A percentile compares a stretch with the other conserved stretches of the same genome.
These are phyloP conservation scores for Polydrusus cervinus DNA, from an alignment of 2,888 invertebrate genomes.

Conservation along the genomic window DNA sequence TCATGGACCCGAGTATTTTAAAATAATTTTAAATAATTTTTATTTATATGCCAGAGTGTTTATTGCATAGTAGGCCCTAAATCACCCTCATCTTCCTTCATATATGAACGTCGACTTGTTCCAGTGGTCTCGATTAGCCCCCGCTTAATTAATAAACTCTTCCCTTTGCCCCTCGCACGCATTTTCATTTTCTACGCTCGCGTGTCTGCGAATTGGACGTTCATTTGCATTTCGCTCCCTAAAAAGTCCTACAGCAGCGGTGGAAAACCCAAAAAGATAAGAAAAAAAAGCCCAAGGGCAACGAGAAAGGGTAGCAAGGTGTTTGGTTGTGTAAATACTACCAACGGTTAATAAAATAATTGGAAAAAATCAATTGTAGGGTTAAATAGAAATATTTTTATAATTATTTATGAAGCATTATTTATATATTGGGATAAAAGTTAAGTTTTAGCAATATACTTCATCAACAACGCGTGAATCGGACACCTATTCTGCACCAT, in stretches of 20 bases:
- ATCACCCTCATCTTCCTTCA: slow-evolving; percentile 30
- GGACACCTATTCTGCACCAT: no score
- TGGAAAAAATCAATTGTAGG: neutral
- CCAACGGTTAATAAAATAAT: neutral
- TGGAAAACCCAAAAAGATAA: slow-evolving; percentile 27
- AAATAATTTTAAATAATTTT: neutral
- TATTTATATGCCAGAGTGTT: neutral
- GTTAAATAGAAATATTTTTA: neutral
- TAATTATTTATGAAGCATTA: no score
- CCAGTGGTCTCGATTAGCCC: slow-evolving; percentile 49
- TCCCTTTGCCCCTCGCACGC: slow-evolving; percentile 56
- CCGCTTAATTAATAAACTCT: slow-evolving; percentile 45
- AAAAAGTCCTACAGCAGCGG: slow-evolving; percentile 6
- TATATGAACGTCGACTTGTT: slow-evolving; percentile 44
- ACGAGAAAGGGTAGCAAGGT: slow-evolving; percentile 3
- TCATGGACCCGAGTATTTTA: neutral
- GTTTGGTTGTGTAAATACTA: slow-evolving; percentile 11
- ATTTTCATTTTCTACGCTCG: slow-evolving; percentile 67
- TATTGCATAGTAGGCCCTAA: neutral
- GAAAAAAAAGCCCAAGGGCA: slow-evolving; percentile 25
- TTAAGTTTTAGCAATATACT: no score
- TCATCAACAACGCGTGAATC: no score
- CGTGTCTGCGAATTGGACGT: slow-evolving; percentile 68
- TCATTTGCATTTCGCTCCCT: slow-evolving; percentile 65
- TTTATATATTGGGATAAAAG: no score